Conservation (phyloP, 2,888 invertebrate species). For the Temnothorax rugatulus region DNA sequence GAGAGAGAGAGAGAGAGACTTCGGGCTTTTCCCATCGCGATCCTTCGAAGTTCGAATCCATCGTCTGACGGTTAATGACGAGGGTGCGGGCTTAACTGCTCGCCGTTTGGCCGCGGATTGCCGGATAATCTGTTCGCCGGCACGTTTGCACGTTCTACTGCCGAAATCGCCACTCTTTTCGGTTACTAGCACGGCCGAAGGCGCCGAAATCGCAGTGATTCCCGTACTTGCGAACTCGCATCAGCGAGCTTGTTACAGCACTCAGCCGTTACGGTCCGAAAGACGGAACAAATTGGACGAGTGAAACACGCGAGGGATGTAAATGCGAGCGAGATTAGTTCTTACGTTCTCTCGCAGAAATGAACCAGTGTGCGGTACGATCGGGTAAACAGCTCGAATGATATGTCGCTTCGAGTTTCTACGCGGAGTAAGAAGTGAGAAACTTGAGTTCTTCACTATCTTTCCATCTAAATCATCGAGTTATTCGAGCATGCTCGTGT, state of each 20-base stretch:
- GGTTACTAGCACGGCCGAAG: conserved; percentile 12
- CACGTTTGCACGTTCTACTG: conserved; percentile 43
- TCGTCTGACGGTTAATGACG: conserved; percentile 50
- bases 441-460: conserved; percentile 42
- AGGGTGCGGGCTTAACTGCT: conserved; percentile 54
- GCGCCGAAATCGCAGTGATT: conserved; percentile 65
- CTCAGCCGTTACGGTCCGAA: conserved; percentile 51
- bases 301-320: conserved; percentile 4
- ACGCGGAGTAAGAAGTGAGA: conserved; percentile 36
- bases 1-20: conserved; percentile 22
- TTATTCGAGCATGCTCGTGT: conserved; percentile 38
- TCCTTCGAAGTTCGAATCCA: conserved; percentile 54
- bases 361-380: conserved; percentile 47
- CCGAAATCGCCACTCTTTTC: conserved; percentile 52
- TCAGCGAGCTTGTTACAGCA: conserved; percentile 64
- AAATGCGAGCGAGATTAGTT: conserved; percentile 60
- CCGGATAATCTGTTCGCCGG: conserved; percentile 54
- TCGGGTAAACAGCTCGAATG: conserved; percentile 70
- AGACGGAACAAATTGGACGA: conserved; percentile 33
- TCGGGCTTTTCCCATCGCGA: conserved; percentile 45
- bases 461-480: conserved; percentile 64
- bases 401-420: conserved; percentile 42
- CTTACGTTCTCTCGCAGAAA: conserved; percentile 21
- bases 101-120: conserved; percentile 46
- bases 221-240: conserved; percentile 65